These are phyloP conservation scores for Phalloptychus januarius DNA, from an alignment of 2,797 vertebrate genomes.

Conservation along the genomic window DNA sequence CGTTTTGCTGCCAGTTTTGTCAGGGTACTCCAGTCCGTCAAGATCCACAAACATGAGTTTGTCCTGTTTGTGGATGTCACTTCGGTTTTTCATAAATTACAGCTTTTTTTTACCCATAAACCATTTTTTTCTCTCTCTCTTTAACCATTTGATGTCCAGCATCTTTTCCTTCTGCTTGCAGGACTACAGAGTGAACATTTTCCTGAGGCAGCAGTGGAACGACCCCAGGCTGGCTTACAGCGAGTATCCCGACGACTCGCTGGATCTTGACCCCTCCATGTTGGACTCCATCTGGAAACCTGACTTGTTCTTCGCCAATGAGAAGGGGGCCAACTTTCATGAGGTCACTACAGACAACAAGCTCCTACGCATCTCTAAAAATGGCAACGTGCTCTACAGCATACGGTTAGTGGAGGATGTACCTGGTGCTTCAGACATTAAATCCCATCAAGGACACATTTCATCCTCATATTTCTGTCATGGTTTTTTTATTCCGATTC, in stretches of 20 bases:
- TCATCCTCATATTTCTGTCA: neutral
- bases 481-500: neutral
- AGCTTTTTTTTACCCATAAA: neutral
- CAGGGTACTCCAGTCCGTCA: neutral
- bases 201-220: constrained; percentile 97
- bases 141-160: neutral
- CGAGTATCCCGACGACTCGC: constrained; percentile 93
- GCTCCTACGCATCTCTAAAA: constrained; percentile 93
- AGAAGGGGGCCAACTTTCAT: constrained; percentile 98
- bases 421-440: neutral
- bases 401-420: constrained; percentile 83
- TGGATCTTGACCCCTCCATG: constrained; percentile 98
- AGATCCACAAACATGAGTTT: neutral
- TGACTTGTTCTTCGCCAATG: constrained; percentile 98
- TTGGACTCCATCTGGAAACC: constrained; percentile 99
- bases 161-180: constrained; percentile 45
- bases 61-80: neutral
- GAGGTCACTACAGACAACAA: constrained; percentile 99
- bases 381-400: constrained; percentile 96
- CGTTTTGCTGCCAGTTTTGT: neutral
- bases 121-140: neutral
- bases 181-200: constrained; percentile 99
- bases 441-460: neutral
- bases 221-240: constrained; percentile 96
- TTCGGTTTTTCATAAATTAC: neutral